Base-by-base conservation (phyloP, 2,888 invertebrate genomes). In the Cosmorhoe ocellata region DNA sequence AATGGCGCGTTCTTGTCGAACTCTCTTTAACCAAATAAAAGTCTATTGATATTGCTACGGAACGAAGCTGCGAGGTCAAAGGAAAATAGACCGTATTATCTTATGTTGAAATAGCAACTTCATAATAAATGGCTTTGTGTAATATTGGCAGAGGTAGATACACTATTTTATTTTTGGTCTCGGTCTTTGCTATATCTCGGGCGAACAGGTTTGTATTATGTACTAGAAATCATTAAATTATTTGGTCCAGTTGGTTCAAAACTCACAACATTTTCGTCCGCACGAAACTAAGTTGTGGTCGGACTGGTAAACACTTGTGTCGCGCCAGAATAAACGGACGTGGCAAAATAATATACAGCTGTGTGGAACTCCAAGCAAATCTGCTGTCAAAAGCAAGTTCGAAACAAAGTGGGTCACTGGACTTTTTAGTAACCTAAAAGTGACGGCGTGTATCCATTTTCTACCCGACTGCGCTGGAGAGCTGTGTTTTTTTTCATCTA, bases 1-100 rank as follows among this genome's bases (percentile, higher is more conserved):
- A 81, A 81, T 79, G 81, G 76, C 58, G 71, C 76, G 71, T 69
- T 69, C 65, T 62, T 64, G 69, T 69, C 69, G 66, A 74, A 77
- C 69, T 71, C 63, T 65, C 69, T 68, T 73, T 71, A 49, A 40
- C 40, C 48, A 53, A 53, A 53, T 53, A 48, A 53, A 53, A 53
- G 32, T 53, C 43, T 53, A 53, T 53, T 53, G 53, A 48, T 53
- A 53, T 53, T 53, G 44, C 52, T 39, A 36, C 39, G 51, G 46
- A 33, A 34, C 13, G 52, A 12, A 26, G 30, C 26, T 9, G 24
- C 11, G 28, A 13, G 36, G 40, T 41, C 44, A 44, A 8, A 30
- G 40, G 47, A 53, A 45, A 48, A 41, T 48, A 31, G 22, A 39
- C 40, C 38, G 30, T 53, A 53, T 44, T 42, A 38, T 46, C 32